Percentiles rank a stretch among this genome's conserved stretches.
Conservation (phyloP, 2,113 vertebrate species). For the Corythoichthys haematopterus region DNA sequence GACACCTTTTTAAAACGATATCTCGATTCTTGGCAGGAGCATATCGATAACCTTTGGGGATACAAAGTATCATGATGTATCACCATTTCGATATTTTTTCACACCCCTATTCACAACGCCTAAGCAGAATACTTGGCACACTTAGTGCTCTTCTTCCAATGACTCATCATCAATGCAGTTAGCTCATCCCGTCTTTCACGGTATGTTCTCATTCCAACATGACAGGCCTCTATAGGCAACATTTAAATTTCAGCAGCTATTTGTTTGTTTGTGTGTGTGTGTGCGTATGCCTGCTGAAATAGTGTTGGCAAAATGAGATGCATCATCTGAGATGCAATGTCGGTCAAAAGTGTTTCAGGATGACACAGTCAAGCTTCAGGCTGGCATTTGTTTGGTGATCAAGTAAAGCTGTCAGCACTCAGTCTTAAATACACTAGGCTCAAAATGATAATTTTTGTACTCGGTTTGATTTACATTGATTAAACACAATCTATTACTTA, state of each 20-base stretch:
- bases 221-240: conserved; percentile 51
- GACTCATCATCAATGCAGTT: conserved; percentile 38
- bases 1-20: too few relatives aligned
- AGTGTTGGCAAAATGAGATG: conserved; percentile 27
- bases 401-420: not conserved
- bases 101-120: conserved; percentile 25
- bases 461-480: too few relatives aligned
- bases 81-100: too few relatives aligned
- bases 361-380: conserved; percentile 34
- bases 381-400: conserved; percentile 12
- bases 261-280: conserved; percentile 16
- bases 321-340: conserved; percentile 46
- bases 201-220: conserved; percentile 35
- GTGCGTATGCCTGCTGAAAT: conserved; percentile 20
- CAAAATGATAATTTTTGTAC: too few relatives aligned
- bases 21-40: too few relatives aligned
- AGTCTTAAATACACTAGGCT: not conserved
- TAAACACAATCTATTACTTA: too few relatives aligned
- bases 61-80: too few relatives aligned
- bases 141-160: conserved; percentile 25
- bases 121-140: conserved; percentile 30
- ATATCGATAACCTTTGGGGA: too few relatives aligned
- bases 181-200: conserved; percentile 39
- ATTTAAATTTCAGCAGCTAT: conserved; percentile 51
- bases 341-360: conserved; percentile 26